phyloP scores from a whole-genome alignment of 2,888 invertebrate species.

The Drosophila quinaria region DNA sequence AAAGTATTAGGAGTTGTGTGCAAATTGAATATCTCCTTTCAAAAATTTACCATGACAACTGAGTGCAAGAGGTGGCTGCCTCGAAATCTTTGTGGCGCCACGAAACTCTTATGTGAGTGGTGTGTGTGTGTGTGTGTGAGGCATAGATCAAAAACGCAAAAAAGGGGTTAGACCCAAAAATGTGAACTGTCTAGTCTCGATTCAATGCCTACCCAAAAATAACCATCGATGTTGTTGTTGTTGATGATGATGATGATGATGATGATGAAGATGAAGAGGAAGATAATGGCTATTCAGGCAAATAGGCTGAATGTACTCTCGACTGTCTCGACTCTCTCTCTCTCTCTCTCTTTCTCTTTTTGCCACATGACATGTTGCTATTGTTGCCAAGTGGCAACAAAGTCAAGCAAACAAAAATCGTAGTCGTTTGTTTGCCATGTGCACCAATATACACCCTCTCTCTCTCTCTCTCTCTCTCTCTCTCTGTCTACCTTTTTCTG shows the following conservation, averaged over 20 bases:
- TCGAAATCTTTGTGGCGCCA: conserved; percentile 57
- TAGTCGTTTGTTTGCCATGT: conserved; percentile 56
- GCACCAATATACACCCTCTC: conserved; percentile 30
- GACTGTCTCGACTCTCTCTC: neutral
- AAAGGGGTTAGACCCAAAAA: conserved; percentile 50
- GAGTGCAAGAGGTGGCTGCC: conserved; percentile 1
- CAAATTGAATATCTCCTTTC: conserved; percentile 65
- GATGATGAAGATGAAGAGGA: conserved; percentile 50
- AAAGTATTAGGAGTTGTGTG: conserved; percentile 36
- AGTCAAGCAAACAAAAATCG: conserved; percentile 76
- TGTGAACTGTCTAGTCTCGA: conserved; percentile 8
- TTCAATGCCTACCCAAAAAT: conserved; percentile 13
- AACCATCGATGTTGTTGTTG: conserved; percentile 23
- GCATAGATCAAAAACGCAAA: conserved; percentile 65
- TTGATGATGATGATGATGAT: conserved; percentile 26
- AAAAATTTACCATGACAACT: conserved; percentile 61
- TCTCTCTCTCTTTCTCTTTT: neutral
- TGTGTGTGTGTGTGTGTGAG: conserved; percentile 38
- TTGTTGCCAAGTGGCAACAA: conserved; percentile 77
- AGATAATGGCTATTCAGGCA: conserved; percentile 77
- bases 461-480: neutral
- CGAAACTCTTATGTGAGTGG: conserved; percentile 43
- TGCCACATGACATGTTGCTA: conserved; percentile 57
- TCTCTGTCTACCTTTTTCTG: neutral
- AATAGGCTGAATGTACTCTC: conserved; percentile 61